These are phyloP conservation scores for Taenioides sp. DNA, from an alignment of 2,797 vertebrate genomes.

Conservation along the genomic window DNA sequence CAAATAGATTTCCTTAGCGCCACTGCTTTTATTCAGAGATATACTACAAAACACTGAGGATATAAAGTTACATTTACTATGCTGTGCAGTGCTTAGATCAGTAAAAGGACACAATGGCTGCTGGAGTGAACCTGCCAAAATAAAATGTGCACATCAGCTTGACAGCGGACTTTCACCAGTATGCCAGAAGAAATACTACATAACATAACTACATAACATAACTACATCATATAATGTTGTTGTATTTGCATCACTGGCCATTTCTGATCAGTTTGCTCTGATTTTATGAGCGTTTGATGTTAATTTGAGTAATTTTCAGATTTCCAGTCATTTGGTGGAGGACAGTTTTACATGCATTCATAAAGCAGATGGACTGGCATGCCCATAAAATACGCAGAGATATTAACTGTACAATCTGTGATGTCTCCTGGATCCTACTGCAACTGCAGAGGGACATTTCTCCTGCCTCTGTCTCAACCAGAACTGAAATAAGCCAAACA, in stretches of 20 bases:
- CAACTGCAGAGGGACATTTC: slow-evolving; percentile 30
- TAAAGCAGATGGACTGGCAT: slow-evolving; percentile 70
- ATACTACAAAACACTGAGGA: slow-evolving; percentile 15
- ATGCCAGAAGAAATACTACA: not conserved
- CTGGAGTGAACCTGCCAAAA: slow-evolving; percentile 4
- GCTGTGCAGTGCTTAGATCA: slow-evolving; percentile 4
- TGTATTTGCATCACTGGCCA: slow-evolving; percentile 17
- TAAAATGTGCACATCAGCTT: slow-evolving; percentile 10
- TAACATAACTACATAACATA: not conserved
- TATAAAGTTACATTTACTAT: slow-evolving; percentile 12
- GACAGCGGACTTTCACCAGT: slow-evolving; percentile 8
- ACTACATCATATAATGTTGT: slow-evolving; percentile 14
- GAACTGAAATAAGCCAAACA: slow-evolving; percentile 13
- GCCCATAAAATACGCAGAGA: slow-evolving; percentile 67
- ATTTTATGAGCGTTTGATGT: slow-evolving; percentile 9
- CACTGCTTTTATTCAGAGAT: slow-evolving; percentile 17
- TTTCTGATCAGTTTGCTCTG: slow-evolving; percentile 17
- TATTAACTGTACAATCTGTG: slow-evolving; percentile 73
- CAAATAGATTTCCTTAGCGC: slow-evolving; percentile 24
- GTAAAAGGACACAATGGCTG: slow-evolving; percentile 19
- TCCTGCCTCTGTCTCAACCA: slow-evolving; percentile 16
- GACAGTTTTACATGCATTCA: slow-evolving; percentile 55
- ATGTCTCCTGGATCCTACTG: slow-evolving; percentile 45
- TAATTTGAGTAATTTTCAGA: slow-evolving; percentile 31
- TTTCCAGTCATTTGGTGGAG: slow-evolving; percentile 33